Percentiles rank a stretch among this genome's conserved stretches.
Conservation (phyloP, 2,888 invertebrate genomes). For the Zonitis immaculata region DNA sequence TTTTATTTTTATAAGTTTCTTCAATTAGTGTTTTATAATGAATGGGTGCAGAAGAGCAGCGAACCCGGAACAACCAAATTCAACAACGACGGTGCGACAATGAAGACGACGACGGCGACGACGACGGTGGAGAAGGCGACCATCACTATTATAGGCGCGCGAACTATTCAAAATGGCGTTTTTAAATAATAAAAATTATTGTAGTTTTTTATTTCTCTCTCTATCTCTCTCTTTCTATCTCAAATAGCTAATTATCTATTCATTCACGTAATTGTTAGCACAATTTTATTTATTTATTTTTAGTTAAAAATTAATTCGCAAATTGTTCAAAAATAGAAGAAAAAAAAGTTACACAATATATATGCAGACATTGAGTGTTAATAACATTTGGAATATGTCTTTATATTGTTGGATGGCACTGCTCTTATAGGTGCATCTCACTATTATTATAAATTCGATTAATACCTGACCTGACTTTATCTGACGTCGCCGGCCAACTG, state of each 20-base stretch:
- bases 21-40: background rate
- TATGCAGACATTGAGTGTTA: constrained; percentile 5
- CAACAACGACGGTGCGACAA: background rate
- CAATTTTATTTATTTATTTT: too few relatives aligned
- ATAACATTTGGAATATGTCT: background rate
- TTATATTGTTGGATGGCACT: background rate
- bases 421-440: constrained; percentile 22
- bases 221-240: background rate
- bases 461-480: constrained; percentile 48
- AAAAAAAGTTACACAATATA: too few relatives aligned
- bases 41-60: constrained; percentile 13
- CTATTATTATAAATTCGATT: constrained; percentile 5
- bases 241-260: background rate
- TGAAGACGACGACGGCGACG: background rate
- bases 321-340: constrained; percentile 1
- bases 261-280: background rate
- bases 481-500: constrained; percentile 53
- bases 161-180: constrained; percentile 8
- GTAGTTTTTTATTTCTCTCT: background rate
- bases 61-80: constrained; percentile 20
- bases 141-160: background rate
- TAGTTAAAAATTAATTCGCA: too few relatives aligned
- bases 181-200: background rate
- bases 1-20: too few relatives aligned
- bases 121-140: background rate